A percentile compares a stretch with the other conserved stretches of the same genome.
phyloP scores from a whole-genome alignment of 1,140 invertebrate genomes.

The Anagrus nilaparvatae region DNA sequence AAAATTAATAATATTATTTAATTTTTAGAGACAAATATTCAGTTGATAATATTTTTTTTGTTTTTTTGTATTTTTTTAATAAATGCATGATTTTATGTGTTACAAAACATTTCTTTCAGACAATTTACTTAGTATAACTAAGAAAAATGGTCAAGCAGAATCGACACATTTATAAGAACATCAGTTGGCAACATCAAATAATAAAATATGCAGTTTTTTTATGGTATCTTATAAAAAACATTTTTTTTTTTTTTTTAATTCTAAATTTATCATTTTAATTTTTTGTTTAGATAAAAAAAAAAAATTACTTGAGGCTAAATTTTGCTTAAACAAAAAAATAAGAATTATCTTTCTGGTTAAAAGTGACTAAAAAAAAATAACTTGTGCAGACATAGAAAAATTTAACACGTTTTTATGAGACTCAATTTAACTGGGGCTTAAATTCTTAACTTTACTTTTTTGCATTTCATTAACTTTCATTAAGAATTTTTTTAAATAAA shows the following conservation, averaged over 20 bases:
- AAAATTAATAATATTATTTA: too few relatives aligned
- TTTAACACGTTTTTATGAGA: too few relatives aligned
- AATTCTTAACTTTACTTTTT: too few relatives aligned
- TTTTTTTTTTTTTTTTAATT: not conserved
- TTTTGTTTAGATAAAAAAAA: not conserved
- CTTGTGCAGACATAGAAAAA: too few relatives aligned
- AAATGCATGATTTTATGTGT: constrained; percentile 20
- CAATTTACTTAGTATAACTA: constrained; percentile 41
- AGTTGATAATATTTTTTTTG: not conserved
- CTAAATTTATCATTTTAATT: not conserved
- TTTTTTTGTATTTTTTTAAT: constrained; percentile 9
- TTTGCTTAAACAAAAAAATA: too few relatives aligned
- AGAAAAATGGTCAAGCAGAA: constrained; percentile 41
- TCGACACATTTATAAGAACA: constrained; percentile 41
- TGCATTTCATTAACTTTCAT: too few relatives aligned
- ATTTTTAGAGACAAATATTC: not conserved
- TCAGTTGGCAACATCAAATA: constrained; percentile 29
- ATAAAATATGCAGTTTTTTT: constrained; percentile 36
- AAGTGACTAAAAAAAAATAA: too few relatives aligned
- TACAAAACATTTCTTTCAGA: constrained; percentile 41
- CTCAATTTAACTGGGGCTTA: too few relatives aligned
- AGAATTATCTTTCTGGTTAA: too few relatives aligned
- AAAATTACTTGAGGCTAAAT: too few relatives aligned
- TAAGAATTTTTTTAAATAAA: too few relatives aligned
- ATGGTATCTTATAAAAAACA: constrained; percentile 27